Conservation (phyloP, 2,113 vertebrate species). For the Rissa tridactyla region DNA sequence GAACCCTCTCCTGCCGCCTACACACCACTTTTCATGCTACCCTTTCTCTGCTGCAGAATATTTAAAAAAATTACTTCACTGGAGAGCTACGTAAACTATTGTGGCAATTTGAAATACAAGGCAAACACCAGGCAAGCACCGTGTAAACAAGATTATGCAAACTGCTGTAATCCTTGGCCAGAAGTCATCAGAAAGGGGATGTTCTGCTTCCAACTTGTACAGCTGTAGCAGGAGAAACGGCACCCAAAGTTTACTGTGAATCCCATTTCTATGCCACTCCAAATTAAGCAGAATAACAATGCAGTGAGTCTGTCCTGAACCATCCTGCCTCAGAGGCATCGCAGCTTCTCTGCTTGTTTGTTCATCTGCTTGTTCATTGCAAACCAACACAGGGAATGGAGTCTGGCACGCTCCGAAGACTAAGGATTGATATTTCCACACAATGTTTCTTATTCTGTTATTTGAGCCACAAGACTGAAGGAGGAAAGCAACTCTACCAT, state of each 20-base stretch:
- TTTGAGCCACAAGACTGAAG: not conserved
- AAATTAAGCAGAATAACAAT: not conserved
- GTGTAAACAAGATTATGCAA: not conserved
- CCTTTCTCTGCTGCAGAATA: not conserved
- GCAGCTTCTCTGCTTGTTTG: not conserved
- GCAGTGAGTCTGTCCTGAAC: not conserved
- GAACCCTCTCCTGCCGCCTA: not conserved
- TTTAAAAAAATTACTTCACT: not conserved
- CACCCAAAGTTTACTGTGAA: not conserved
- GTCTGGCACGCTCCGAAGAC: not conserved
- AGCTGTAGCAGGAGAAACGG: not conserved
- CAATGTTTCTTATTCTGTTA: not conserved
- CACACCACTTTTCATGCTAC: not conserved
- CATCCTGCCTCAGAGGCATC: not conserved
- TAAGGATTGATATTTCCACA: not conserved
- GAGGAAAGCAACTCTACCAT: not conserved
- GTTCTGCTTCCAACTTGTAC: not conserved
- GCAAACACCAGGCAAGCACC: not conserved
- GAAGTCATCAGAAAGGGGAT: not conserved
- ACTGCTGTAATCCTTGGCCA: not conserved
- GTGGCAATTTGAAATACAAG: not conserved
- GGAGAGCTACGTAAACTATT: not conserved
- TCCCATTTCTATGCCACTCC: not conserved
- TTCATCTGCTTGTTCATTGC: not conserved
- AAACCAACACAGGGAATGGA: not conserved